Evolutionary conservation across 2,888 invertebrate genomes (phyloP).

Genomic region (Timandra comae): DNA sequence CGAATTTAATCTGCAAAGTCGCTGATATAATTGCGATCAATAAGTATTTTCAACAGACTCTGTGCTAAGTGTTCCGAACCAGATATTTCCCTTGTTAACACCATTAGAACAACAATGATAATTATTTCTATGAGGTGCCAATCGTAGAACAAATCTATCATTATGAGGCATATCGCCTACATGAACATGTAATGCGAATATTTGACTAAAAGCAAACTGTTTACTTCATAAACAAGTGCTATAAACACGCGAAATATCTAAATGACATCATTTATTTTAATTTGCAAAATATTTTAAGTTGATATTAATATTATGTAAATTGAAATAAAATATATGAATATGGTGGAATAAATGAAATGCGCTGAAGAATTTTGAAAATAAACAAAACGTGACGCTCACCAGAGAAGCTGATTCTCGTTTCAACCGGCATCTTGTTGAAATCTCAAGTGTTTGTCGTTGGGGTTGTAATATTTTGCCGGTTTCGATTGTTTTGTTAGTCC

Average conservation of each 20-base stretch:
- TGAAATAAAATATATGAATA: too few species aligned
- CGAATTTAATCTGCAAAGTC: too few species aligned
- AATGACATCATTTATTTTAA: slow-evolving; percentile 14
- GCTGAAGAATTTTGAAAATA: too few species aligned
- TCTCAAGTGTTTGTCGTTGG: slow-evolving; percentile 10
- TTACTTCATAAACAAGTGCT: too few species aligned
- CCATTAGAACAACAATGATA: slow-evolving; percentile 25
- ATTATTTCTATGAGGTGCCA: slow-evolving; percentile 15
- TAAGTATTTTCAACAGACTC: not conserved
- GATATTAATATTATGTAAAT: too few species aligned
- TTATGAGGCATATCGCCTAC: slow-evolving; percentile 8
- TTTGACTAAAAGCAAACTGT: too few species aligned
- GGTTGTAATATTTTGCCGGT: slow-evolving; percentile 15
- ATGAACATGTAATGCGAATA: slow-evolving; percentile 8
- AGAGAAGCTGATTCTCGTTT: slow-evolving; percentile 71
- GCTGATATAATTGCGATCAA: too few species aligned
- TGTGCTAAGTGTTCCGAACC: slow-evolving; percentile 8
- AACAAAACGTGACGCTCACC: slow-evolving; percentile 44
- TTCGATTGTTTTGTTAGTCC: slow-evolving; percentile 26
- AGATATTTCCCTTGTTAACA: slow-evolving; percentile 27
- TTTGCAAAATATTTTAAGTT: too few species aligned
- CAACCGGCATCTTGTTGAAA: slow-evolving; percentile 58
- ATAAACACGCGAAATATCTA: too few species aligned
- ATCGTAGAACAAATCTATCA: slow-evolving; percentile 10
- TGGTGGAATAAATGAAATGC: too few species aligned